Conservation (phyloP, 2,797 vertebrate species). For the Lithobates sylvaticus region DNA sequence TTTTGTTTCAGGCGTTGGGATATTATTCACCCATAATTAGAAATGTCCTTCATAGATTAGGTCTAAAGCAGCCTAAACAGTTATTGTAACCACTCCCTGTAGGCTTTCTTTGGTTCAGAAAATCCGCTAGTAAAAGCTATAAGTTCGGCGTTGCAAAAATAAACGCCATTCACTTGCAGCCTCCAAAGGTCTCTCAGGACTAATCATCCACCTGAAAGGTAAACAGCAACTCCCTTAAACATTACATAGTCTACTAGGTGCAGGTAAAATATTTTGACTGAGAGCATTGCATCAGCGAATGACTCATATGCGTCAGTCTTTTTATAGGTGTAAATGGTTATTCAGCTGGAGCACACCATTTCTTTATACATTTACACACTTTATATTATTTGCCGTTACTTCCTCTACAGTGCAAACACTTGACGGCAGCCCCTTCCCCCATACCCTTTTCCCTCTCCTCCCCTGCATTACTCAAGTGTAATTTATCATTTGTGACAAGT, state of each 20-base stretch:
- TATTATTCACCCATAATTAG: too few relatives aligned
- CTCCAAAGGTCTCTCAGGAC: neutral
- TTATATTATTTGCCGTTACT: constrained; percentile 13
- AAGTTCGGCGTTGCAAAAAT: too few relatives aligned
- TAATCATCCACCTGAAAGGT: neutral
- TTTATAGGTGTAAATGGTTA: constrained; percentile 26
- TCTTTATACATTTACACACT: neutral
- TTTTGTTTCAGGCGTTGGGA: too few relatives aligned
- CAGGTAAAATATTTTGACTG: constrained; percentile 4
- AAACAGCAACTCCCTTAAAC: neutral
- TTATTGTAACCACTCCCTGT: too few relatives aligned
- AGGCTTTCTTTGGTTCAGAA: too few relatives aligned
- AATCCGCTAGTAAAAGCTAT: too few relatives aligned
- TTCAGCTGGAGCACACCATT: constrained; percentile 15
- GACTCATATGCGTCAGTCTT: neutral
- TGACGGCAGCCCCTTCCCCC: neutral
- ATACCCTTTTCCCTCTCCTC: neutral
- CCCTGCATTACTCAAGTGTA: neutral
- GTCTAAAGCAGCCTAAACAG: too few relatives aligned
- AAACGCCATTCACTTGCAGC: neutral
- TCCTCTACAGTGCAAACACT: neutral
- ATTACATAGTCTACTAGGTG: neutral
- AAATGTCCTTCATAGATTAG: too few relatives aligned
- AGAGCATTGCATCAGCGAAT: constrained; percentile 1
- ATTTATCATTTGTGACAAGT: constrained; percentile 18